Percentiles rank a stretch among this genome's conserved stretches.
These are phyloP conservation scores for Climacteris rufus DNA, from an alignment of 2,113 vertebrate genomes.

Conservation along the genomic window DNA sequence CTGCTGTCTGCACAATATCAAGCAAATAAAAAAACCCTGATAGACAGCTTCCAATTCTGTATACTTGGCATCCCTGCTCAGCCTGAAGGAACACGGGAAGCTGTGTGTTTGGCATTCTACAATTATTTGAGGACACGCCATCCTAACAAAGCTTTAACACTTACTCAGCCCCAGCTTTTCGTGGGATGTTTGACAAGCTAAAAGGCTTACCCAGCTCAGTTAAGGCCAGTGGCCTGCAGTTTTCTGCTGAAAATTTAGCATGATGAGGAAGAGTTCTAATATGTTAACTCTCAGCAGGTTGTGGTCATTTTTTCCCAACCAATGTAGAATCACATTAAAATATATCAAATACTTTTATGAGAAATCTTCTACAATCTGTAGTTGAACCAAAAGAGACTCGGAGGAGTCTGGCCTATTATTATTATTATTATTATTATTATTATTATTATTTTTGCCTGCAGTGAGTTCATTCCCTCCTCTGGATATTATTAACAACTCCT, in stretches of 20 bases:
- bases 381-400: not conserved
- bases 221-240: not conserved
- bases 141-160: slow-evolving; percentile 23
- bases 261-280: not conserved
- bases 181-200: not conserved
- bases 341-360: not conserved
- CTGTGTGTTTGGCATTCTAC: slow-evolving; percentile 9
- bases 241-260: not conserved
- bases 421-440: not conserved
- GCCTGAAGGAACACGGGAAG: slow-evolving; percentile 40
- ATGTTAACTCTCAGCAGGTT: not conserved
- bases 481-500: not conserved
- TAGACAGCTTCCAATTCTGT: slow-evolving; percentile 43
- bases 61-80: slow-evolving; percentile 29
- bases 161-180: not conserved
- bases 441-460: not conserved
- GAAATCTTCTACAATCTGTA: not conserved
- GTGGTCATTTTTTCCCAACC: not conserved
- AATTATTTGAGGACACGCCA: slow-evolving; percentile 24
- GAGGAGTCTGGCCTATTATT: not conserved
- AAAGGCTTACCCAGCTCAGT: not conserved
- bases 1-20: slow-evolving; percentile 47
- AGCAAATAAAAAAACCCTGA: not conserved
- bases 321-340: not conserved
- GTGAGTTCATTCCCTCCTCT: not conserved